Evolutionary conservation across 2,113 vertebrate genomes (phyloP).

Genomic region (Calyptommatus sinebrachiatus): DNA sequence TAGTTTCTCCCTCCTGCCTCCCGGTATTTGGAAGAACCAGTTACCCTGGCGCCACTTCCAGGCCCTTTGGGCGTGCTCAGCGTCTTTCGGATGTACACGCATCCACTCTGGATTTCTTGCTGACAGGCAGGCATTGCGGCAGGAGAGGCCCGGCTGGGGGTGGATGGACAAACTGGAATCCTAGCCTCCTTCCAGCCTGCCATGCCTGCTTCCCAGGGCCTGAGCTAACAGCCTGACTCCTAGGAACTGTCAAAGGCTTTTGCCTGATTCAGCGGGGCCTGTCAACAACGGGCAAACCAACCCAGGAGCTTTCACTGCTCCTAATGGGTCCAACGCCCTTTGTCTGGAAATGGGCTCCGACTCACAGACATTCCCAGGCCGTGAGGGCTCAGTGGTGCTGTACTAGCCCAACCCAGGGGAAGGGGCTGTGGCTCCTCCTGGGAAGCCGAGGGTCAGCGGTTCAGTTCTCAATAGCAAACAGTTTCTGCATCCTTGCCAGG

Average conservation of each 20-base stretch:
- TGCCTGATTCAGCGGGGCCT: too few relatives aligned
- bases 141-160: background rate
- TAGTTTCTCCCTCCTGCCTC: constrained; percentile 22
- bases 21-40: constrained; percentile 30
- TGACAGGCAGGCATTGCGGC: background rate
- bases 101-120: constrained; percentile 23
- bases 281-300: too few relatives aligned
- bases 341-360: too few relatives aligned
- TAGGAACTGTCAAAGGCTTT: background rate
- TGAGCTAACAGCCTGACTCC: background rate
- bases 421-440: too few relatives aligned
- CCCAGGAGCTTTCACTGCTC: too few relatives aligned
- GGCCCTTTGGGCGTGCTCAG: constrained; percentile 1
- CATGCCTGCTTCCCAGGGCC: background rate
- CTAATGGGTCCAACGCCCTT: too few relatives aligned
- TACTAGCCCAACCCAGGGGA: too few relatives aligned
- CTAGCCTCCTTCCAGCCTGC: background rate
- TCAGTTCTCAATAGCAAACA: too few relatives aligned
- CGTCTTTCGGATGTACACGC: background rate
- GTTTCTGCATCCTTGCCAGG: too few relatives aligned
- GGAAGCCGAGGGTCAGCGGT: too few relatives aligned
- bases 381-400: too few relatives aligned
- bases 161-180: background rate
- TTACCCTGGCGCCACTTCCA: constrained; percentile 6
- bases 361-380: too few relatives aligned